phyloP scores from a whole-genome alignment of 1,140 invertebrate species.

The Heliconius hermathena region DNA sequence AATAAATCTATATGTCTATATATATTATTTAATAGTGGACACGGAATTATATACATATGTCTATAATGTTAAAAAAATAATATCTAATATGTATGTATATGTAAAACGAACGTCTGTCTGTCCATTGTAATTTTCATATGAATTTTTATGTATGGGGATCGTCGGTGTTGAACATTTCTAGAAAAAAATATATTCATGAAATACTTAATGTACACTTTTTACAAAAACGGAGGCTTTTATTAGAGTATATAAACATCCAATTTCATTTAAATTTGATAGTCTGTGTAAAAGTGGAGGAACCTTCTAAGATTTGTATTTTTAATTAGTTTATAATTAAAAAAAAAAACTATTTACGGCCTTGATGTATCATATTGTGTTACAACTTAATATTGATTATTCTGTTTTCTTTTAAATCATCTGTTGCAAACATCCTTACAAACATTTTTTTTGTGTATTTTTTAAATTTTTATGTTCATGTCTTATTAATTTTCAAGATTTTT shows the following conservation, averaged over 20 bases:
- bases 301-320: too few species aligned
- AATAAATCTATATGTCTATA: not conserved
- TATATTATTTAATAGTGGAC: not conserved
- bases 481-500: too few species aligned
- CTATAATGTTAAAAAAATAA: too few species aligned
- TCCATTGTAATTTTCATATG: slow-evolving; percentile 4
- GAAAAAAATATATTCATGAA: not conserved
- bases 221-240: not conserved
- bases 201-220: too few species aligned
- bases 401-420: not conserved
- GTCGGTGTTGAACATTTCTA: not conserved
- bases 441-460: too few species aligned
- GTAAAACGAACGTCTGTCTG: not conserved
- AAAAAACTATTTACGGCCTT: too few species aligned
- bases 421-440: not conserved
- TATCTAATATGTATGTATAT: not conserved
- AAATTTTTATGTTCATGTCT: too few species aligned
- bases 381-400: not conserved
- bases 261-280: not conserved
- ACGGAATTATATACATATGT: not conserved
- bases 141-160: not conserved
- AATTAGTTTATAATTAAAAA: too few species aligned
- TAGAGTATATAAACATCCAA: not conserved
- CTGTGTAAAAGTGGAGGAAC: not conserved
- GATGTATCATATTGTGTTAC: too few species aligned